Evolutionary conservation across 2,888 invertebrate genomes (phyloP).

Genomic region (Apamea monoglypha): DNA sequence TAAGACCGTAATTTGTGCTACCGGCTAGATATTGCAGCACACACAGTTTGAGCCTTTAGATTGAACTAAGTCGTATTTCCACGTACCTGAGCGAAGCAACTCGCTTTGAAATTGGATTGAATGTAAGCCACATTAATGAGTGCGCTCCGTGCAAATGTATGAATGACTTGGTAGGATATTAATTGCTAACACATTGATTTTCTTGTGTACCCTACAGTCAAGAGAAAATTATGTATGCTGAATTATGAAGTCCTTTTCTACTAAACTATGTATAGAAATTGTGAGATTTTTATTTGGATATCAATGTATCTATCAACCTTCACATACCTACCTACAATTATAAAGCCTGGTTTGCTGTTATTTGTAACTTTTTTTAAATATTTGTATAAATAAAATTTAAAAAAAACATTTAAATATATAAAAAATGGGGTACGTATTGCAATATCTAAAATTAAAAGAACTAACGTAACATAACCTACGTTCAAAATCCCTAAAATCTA

Average conservation of each 20-base stretch:
- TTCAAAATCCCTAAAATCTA: no score
- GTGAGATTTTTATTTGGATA: not conserved
- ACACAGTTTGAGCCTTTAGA: slow-evolving; percentile 1
- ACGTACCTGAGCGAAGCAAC: not conserved
- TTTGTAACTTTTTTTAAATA: no score
- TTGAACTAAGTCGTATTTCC: slow-evolving; percentile 16
- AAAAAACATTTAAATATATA: no score
- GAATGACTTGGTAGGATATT: slow-evolving; percentile 3
- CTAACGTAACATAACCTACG: no score
- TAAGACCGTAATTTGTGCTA: not conserved
- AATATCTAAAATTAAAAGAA: no score
- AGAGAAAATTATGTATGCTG: not conserved
- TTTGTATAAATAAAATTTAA: no score
- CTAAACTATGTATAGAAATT: not conserved
- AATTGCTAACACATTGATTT: slow-evolving; percentile 3
- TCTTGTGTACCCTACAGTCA: not conserved
- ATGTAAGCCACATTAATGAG: not conserved
- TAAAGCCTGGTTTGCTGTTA: no score
- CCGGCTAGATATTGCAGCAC: not conserved
- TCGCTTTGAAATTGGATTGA: slow-evolving; percentile 24
- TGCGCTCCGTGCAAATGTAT: not conserved
- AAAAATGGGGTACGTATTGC: no score
- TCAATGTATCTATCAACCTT: no score
- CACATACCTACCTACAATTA: no score
- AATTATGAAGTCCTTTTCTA: not conserved